Evolutionary conservation across 2,888 invertebrate species (phyloP), one percentile per base, ranked within the genome.

Genomic region (Seira musarum): DNA sequence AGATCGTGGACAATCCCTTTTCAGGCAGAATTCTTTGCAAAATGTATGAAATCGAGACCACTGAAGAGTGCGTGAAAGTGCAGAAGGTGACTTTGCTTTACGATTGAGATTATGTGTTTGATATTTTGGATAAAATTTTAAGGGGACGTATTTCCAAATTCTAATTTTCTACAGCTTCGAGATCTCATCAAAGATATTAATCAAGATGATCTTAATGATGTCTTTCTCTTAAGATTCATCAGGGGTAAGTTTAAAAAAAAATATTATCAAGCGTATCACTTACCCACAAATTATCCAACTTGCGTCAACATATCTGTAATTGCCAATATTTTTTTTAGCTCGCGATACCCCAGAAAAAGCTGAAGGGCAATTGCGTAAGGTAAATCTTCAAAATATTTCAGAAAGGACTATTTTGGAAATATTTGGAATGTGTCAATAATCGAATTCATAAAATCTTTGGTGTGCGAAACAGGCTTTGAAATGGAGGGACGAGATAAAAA

Each of bases 401-500:
- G 30, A 30, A 30, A n/a, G n/a, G n/a, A n/a, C n/a, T n/a, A n/a
- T n/a, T n/a, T n/a, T n/a, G n/a, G n/a, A n/a, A n/a, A n/a, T n/a
- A n/a, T n/a, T n/a, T n/a, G n/a, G n/a, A n/a, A n/a, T n/a, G n/a
- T n/a, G n/a, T n/a, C n/a, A n/a, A n/a, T n/a, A n/a, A n/a, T n/a
- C n/a, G n/a, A n/a, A n/a, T n/a, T n/a, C n/a, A n/a, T n/a, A n/a
- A n/a, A n/a, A n/a, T n/a, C n/a, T n/a, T n/a, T n/a, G n/a, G n/a
- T 30, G 30, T 30, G 30, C 40, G n/a, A n/a, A 30, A n/a, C 21
- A 82, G 75, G 35, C 70, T 25, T 40, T 82, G 3, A 79, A 79
- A 75, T 82, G 82, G 82, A 73, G 75, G 30, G 72, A 70, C 21
- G 82, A 82, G 25, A 30, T 25, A 3, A 76, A 82, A 49, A 71